Evolutionary conservation across 2,888 invertebrate species (phyloP), one percentile per base, ranked within the genome.

Genomic region (Exocentrus adspersus): DNA sequence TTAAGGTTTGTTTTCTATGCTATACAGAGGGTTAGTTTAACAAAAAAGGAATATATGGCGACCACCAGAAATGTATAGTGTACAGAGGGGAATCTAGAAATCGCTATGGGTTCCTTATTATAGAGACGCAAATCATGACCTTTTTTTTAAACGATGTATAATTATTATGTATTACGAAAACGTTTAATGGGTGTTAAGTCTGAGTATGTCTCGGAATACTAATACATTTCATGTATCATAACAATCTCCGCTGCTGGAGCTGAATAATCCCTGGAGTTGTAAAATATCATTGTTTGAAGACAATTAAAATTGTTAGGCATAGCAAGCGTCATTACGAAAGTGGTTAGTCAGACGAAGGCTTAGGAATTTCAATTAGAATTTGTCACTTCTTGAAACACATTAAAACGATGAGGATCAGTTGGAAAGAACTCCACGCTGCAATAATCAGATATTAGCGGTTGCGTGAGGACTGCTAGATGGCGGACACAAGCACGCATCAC

Each of bases 301-400:
- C 79, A 80, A 80, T 80, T 80, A 80, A 80, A 80, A 79, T 79
- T 79, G 79, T 78, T 80, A 77, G 71, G 74, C 76, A 78, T 77
- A 78, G 77, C 76, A 76, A 76, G 77, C 76, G 79, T 77, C 77
- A 80, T 81, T 81, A 78, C 77, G 72, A 73, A 76, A 76, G 76
- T 77, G 78, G 77, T 78, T 74, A 78, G 77, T 77, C 73, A 76
- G 74, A 75, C 77, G 74, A 75, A 73, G 76, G 77, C 78, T 79
- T 76, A 78, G 80, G 81, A 81, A 82, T 82, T 81, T 77, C 80
- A 81, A 82, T 82, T 81, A 81, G 80, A 79, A 81, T 81, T 82
- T 80, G 81, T 81, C 81, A 82, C 80, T 81, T 78, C 79, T 80
- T 78, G 78, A 78, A 77, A 78, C 75, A 74, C 77, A 77, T 77